phyloP scores from a whole-genome alignment of 1,140 invertebrate genomes.

The Drosophila malerkotliana region DNA sequence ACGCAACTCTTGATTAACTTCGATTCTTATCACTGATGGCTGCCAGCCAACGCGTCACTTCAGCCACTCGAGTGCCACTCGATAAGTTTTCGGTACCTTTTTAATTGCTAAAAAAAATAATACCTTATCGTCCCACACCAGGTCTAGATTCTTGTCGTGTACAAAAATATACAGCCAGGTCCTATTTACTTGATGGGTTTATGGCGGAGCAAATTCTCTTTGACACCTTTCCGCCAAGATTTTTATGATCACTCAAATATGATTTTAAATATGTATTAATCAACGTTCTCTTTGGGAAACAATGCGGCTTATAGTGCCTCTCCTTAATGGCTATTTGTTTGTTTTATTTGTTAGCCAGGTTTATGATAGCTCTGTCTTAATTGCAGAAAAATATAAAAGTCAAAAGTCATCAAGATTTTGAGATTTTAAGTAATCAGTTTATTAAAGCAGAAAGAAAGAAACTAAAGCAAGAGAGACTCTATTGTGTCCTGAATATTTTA shows the following conservation, averaged over 20 bases:
- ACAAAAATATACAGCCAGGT: neutral
- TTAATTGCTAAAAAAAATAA: constrained; percentile 28
- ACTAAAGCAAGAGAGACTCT: neutral
- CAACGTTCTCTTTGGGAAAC: constrained; percentile 16
- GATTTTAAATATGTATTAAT: constrained; percentile 48
- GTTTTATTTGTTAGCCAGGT: constrained; percentile 17
- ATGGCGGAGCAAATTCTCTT: constrained; percentile 38
- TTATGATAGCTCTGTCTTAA: neutral
- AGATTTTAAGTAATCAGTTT: no score
- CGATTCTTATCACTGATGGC: constrained; percentile 38
- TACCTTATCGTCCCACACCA: constrained; percentile 19
- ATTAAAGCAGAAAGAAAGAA: no score
- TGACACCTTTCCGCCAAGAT: constrained; percentile 36
- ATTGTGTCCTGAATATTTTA: constrained; percentile 7
- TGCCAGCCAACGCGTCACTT: constrained; percentile 43
- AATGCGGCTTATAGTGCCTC: constrained; percentile 6
- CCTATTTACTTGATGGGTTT: constrained; percentile 45
- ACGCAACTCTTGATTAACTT: constrained; percentile 46
- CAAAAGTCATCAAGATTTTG: neutral
- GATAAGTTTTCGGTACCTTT: constrained; percentile 39
- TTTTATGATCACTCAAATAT: constrained; percentile 51
- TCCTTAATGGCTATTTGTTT: constrained; percentile 2
- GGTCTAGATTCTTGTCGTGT: constrained; percentile 11
- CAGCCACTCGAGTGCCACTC: constrained; percentile 50
- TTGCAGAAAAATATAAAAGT: neutral